Base-by-base conservation (phyloP, 1,140 invertebrate genomes). In the Chionoecetes opilio region DNA sequence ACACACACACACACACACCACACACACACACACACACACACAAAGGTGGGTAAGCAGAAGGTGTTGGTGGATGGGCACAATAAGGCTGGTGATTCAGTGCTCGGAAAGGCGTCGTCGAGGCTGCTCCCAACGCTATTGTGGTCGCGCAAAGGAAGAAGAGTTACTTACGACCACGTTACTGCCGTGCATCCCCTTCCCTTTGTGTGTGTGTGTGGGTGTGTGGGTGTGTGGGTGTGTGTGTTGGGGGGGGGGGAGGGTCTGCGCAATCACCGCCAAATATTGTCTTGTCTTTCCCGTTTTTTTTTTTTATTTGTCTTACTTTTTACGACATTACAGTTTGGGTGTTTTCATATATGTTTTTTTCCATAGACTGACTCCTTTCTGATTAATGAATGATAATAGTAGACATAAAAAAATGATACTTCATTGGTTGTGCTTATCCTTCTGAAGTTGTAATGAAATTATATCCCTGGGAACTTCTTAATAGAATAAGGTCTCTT, bases 161-260 rank as follows among this genome's bases (percentile, higher is more conserved):
- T 46, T 92, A 35, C 21, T 34, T 32, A 75, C 8, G 91, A 34
- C 9, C 29, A 11, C 46, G 21, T 53, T 53, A 53, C 46, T 41
- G 6, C 17, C 82, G 53, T 75, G 89, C 31, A 11, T 53, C 46
- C 21, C 9, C 46, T 9, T 3, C 46, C 46, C 46, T 53, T 9
- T 32, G n/a, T 91, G 89, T 53, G 89, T 46, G 0, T 2, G 2
- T 31, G 89, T 53, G 21, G 29, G 89, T 91, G 89, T 91, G 37
- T 91, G 35, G 46, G 37, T 91, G 89, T 91, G 35, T 91, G 89
- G 46, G 37, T 91, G 89, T 91, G 89, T 91, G 89, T 46, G 17
- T 91, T 38, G n/a, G n/a, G n/a, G n/a, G n/a, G n/a, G n/a, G n/a
- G n/a, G n/a, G n/a, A n/a, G n/a, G n/a, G 86, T 38, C 34, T 88